Percentiles rank a stretch among this genome's conserved stretches.
These are phyloP conservation scores for Keiferia lycopersicella DNA, from an alignment of 2,888 invertebrate species.

Conservation along the genomic window DNA sequence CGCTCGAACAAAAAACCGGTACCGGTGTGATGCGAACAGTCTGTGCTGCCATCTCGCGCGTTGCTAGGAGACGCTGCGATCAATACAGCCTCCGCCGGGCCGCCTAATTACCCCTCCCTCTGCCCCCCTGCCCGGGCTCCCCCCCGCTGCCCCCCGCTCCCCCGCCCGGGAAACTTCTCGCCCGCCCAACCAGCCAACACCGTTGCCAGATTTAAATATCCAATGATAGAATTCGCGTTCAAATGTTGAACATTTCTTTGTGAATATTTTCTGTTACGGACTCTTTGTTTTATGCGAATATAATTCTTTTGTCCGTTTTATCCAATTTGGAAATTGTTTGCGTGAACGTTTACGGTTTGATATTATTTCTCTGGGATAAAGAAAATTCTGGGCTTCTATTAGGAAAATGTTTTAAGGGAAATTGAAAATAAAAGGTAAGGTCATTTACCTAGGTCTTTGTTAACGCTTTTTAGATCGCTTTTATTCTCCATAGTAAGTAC, in stretches of 20 bases:
- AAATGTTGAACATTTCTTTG: slow-evolving; percentile 69
- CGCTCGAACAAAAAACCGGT: slow-evolving; percentile 71
- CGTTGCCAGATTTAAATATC: slow-evolving; percentile 77
- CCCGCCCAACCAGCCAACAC: slow-evolving; percentile 55
- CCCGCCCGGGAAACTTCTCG: slow-evolving; percentile 35
- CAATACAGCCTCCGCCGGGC: slow-evolving; percentile 81
- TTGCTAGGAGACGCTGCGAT: slow-evolving; percentile 78
- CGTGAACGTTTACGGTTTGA: slow-evolving; percentile 8
- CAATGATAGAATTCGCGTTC: slow-evolving; percentile 79
- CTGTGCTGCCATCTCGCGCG: slow-evolving; percentile 75
- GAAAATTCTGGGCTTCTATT: not conserved
- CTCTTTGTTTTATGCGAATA: slow-evolving; percentile 42
- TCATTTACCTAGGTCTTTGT: not conserved
- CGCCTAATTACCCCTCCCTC: slow-evolving; percentile 73
- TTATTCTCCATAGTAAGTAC: not conserved
- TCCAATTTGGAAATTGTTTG: slow-evolving; percentile 21
- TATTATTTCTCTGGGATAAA: not conserved
- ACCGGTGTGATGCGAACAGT: slow-evolving; percentile 43
- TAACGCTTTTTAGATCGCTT: not conserved
- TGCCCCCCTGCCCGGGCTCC: slow-evolving; percentile 38
- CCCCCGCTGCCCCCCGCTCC: slow-evolving; percentile 36
- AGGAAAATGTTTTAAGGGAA: not conserved
- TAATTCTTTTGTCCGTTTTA: slow-evolving; percentile 27
- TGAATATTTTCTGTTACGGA: slow-evolving; percentile 60
- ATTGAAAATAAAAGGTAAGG: not conserved